Base-by-base conservation (phyloP, 2,113 vertebrate species). In the Elachura formosa region DNA sequence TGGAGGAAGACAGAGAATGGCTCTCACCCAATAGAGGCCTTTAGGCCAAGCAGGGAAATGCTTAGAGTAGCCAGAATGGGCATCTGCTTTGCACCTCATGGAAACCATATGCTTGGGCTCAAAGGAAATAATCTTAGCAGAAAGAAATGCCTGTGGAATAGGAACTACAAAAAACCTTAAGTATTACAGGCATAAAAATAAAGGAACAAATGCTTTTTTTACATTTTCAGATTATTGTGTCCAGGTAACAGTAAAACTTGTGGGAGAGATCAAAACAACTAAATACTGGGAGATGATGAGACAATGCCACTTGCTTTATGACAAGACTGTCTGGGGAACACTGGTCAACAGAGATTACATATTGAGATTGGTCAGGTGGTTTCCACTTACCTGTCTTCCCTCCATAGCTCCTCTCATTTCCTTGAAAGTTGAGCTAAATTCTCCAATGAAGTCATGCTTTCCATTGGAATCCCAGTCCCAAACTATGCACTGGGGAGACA, bases 391-490 rank as follows among this genome's bases (percentile, higher is more conserved):
- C 99, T 99, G 99, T 82, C 98, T 98, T 41, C 99, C 99, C 56
- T 99, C 99, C 97, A 99, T 98, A 38, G 99, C 99, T 80, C 98
- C 99, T 94, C 98, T 97, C 99, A 99, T 99, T 97, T 99, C 99
- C 90, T 99, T 99, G 97, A 99, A 99, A 1, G 98, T 98, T 0
- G 99, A 98, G 93, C 98, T 98, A 49, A 99, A 99, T 69, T 99
- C 99, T 25, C 99, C 99, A 38, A 99, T 99, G 97, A 99, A 99
- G 98, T 99, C 99, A 26, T 99, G 99, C 62, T 99, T 99, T 52
- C 99, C 99, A 0, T 99, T 99, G 52, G 99, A 99, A 98, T 99
- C 99, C 99, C 99, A 99, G 97, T 99, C 99, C 99, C 99, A 99
- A 46, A 99, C 99, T 71, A 99, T 99, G 97, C 99, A 99, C 99